Evolutionary conservation across 2,113 vertebrate species (phyloP), one percentile per base, ranked within the genome.

Genomic region (Arvicanthis niloticus): DNA sequence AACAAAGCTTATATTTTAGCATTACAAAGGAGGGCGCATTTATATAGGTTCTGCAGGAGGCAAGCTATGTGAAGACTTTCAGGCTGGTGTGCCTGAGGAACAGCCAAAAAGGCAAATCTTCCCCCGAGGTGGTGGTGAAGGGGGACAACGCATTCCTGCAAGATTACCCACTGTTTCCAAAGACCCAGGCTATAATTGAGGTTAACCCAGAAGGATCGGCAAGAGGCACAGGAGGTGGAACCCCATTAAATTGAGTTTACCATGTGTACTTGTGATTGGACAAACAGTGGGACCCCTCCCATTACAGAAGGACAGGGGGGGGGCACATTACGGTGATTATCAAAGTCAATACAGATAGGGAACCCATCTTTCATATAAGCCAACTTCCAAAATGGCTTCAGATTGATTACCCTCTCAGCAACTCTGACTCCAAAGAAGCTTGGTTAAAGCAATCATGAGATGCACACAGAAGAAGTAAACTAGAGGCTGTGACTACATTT

Each of bases 1-100:
- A 99, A 99, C 98, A 99, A 98, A 99, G 97, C 98, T 98, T 98
- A 98, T 98, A 96, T 98, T 97, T 97, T 98, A 98, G 97, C 97
- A 98, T 97, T 96, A 96, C 97, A 98, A 98, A 98, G 98, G 98
- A 98, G 97, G 92, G 92, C 96, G 97, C 97, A 98, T 98, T 98
- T 95, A 94, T 96, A 97, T 70, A 96, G 97, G 97, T 97, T 93
- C 97, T 89, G 58, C 62, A 97, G 95, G 11, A 98, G 97, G 96
- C 84, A 97, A 97, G 94, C n/a, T 98, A 97, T 96, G 93, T 93
- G 96, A 93, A 97, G 96, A 95, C 91, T 77, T 91, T 75, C 56
- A 40, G 91, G 62, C 72, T 62, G 84, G 76, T 88, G 93, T 96
- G 88, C 96, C 96, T 95, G 58, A 96, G 95, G 89, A 95, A 56